Percentiles rank a stretch among this genome's conserved stretches.
Conservation (phyloP, 2,797 vertebrate genomes). For the Ceryle rudis region DNA sequence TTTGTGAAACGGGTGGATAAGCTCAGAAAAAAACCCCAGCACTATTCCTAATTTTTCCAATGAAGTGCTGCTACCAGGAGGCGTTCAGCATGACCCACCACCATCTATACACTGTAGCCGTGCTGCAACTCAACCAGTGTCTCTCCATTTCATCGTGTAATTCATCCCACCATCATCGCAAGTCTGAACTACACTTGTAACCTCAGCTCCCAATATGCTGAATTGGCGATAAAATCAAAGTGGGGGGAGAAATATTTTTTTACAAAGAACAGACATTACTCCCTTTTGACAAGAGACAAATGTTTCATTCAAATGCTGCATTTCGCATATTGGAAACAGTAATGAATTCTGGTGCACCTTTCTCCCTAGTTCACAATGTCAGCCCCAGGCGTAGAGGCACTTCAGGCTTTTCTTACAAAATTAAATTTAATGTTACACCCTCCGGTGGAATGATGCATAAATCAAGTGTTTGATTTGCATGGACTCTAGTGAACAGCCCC, state of each 20-base stretch:
- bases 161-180: neutral
- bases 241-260: slow-evolving; percentile 70
- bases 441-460: slow-evolving; percentile 91
- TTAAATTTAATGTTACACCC: slow-evolving; percentile 98
- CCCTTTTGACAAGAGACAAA: slow-evolving; percentile 97
- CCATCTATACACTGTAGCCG: neutral
- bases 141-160: neutral
- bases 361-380: slow-evolving; percentile 91
- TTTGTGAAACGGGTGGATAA: neutral
- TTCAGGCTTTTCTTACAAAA: slow-evolving; percentile 89
- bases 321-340: slow-evolving; percentile 95
- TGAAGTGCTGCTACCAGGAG: neutral
- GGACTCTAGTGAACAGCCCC: slow-evolving; percentile 86
- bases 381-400: slow-evolving; percentile 80
- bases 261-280: slow-evolving; percentile 83
- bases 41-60: neutral
- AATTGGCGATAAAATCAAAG: slow-evolving; percentile 66
- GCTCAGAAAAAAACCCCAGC: neutral
- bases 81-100: neutral
- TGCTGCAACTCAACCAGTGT: neutral
- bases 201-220: slow-evolving; percentile 51
- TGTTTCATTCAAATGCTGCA: slow-evolving; percentile 99
- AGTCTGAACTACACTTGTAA: neutral
- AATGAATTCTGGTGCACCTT: slow-evolving; percentile 91
- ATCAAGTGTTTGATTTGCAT: slow-evolving; percentile 98